phyloP scores from a whole-genome alignment of 2,797 vertebrate species.

The Psittacula echo region DNA sequence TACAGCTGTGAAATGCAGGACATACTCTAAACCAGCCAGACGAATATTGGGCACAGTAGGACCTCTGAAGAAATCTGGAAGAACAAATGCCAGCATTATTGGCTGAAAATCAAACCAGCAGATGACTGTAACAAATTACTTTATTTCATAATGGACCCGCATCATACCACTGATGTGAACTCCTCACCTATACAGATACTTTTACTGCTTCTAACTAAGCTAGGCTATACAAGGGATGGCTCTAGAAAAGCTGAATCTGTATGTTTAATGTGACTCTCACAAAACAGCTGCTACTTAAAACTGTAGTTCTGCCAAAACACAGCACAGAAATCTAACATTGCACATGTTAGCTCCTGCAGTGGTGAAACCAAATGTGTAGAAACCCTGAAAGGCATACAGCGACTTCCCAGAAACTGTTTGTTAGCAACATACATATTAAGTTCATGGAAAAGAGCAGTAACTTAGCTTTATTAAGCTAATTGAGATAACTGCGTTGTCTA shows the following conservation, averaged over 20 bases:
- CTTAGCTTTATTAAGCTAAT: neutral
- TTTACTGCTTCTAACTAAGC: neutral
- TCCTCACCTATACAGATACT: neutral
- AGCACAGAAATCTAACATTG: neutral
- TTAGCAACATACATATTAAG: accelerated
- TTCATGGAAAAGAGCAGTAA: neutral
- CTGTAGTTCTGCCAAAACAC: neutral
- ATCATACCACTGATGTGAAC: neutral
- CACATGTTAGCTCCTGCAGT: neutral
- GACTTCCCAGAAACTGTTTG: neutral
- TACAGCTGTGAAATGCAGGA: slow-evolving; percentile 92
- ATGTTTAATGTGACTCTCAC: neutral
- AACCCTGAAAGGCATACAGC: neutral
- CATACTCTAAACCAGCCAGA: slow-evolving; percentile 90
- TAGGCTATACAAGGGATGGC: neutral
- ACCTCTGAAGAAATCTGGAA: slow-evolving; percentile 94
- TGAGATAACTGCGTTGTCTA: neutral
- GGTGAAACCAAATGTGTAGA: neutral
- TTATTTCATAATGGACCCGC: neutral
- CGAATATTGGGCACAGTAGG: slow-evolving; percentile 87
- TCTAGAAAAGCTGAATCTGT: neutral
- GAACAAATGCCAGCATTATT: neutral
- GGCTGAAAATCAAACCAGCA: neutral
- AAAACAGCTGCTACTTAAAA: accelerated
- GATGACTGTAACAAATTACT: neutral